A percentile compares a stretch with the other conserved stretches of the same genome.
These are phyloP conservation scores for Mastomys natalensis DNA, from an alignment of 2,113 vertebrate species.

Conservation along the genomic window DNA sequence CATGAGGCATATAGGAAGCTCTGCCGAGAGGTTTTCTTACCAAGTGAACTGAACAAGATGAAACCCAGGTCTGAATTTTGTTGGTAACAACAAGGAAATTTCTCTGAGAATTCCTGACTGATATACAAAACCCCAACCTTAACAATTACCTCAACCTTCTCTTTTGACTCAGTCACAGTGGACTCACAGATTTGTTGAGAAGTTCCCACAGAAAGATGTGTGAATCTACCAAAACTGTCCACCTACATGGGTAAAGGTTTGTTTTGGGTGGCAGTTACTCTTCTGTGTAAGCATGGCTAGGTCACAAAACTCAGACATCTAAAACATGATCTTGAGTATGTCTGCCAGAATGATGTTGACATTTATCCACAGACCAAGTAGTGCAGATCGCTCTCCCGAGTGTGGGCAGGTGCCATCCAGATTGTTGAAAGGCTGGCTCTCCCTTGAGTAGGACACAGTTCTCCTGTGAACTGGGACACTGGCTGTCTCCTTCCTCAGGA, in stretches of 20 bases:
- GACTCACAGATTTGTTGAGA: not conserved
- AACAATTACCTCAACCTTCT: not conserved
- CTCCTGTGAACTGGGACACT: not conserved
- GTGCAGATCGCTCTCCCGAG: not conserved
- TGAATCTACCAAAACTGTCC: not conserved
- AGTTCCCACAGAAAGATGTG: not conserved
- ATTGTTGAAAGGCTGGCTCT: not conserved
- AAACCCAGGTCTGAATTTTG: not conserved
- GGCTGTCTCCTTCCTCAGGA: not conserved
- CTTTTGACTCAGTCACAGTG: not conserved
- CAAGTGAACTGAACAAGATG: not conserved
- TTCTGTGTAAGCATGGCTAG: not conserved
- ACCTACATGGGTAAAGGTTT: not conserved
- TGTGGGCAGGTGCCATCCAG: not conserved
- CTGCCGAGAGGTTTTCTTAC: not conserved
- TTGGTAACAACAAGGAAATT: not conserved
- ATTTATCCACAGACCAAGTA: not conserved
- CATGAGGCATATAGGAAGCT: not conserved
- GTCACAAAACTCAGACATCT: not conserved
- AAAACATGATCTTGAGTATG: not conserved
- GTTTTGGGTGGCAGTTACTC: not conserved
- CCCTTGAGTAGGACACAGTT: not conserved
- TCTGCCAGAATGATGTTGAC: not conserved
- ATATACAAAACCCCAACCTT: not conserved
- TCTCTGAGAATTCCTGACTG: not conserved